Conservation (phyloP, 1,140 invertebrate genomes). For the Papilio machaon region DNA sequence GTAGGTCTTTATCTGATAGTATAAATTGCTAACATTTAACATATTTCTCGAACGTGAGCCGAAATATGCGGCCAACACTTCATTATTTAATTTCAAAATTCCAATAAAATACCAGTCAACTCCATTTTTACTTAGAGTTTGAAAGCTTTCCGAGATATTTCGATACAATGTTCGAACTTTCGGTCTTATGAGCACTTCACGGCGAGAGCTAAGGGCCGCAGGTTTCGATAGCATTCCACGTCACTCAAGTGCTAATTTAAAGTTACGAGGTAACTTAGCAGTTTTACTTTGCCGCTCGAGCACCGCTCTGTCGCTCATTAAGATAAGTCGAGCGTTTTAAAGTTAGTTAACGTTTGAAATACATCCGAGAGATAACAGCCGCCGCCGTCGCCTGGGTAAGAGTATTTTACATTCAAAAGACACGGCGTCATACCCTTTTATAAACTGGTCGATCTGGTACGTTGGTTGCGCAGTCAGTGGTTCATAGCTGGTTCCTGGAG, state of each 20-base stretch:
- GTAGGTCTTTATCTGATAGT: too few relatives aligned
- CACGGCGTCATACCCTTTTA: not conserved
- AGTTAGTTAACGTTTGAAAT: constrained; percentile 14
- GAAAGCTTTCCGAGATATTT: not conserved
- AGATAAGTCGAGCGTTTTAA: constrained; percentile 32
- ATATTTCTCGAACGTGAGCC: too few relatives aligned
- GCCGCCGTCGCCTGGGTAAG: not conserved
- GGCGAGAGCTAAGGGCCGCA: not conserved
- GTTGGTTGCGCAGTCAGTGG: not conserved
- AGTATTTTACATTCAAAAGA: not conserved
- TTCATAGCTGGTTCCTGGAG: not conserved
- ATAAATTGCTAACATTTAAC: too few relatives aligned
- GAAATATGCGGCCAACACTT: too few relatives aligned
- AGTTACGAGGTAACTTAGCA: constrained; percentile 21
- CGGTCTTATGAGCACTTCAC: not conserved
- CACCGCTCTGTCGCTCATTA: not conserved
- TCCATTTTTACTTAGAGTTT: not conserved
- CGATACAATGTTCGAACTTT: constrained; percentile 3
- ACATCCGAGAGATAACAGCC: constrained; percentile 11
- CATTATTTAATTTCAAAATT: too few relatives aligned
- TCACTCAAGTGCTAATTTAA: constrained; percentile 17
- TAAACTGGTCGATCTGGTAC: not conserved
- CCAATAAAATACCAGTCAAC: not conserved
- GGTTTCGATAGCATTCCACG: not conserved
- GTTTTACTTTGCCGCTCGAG: not conserved